Evolutionary conservation across 2,113 vertebrate genomes (phyloP).

Genomic region (Cercopithecus mona): DNA sequence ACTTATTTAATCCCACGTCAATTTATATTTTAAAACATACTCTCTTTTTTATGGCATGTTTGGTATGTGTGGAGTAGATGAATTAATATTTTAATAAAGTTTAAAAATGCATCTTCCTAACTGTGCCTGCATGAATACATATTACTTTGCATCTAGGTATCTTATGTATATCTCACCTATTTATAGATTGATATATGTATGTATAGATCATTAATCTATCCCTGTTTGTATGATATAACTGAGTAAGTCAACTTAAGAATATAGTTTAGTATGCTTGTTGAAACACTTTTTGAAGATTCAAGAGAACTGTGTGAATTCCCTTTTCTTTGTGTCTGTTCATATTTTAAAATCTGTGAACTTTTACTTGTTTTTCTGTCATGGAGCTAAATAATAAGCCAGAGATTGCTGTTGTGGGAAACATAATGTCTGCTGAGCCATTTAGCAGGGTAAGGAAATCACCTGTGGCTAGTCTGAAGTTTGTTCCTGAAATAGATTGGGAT

Average conservation of each 20-base stretch:
- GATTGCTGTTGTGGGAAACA: constrained; percentile 49
- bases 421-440: constrained; percentile 56
- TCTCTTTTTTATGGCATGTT: background rate
- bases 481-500: constrained; percentile 64
- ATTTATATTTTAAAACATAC: background rate
- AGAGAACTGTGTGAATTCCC: background rate
- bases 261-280: background rate
- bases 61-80: background rate
- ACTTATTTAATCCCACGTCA: background rate
- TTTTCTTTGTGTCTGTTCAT: constrained; percentile 37
- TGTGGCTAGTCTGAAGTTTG: constrained; percentile 72
- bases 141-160: background rate
- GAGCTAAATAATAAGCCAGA: constrained; percentile 60
- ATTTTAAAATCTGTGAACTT: constrained; percentile 50
- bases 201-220: background rate
- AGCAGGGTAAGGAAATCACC: constrained; percentile 67
- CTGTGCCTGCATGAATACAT: background rate
- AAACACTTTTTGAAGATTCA: background rate
- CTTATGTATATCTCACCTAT: background rate
- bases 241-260: background rate
- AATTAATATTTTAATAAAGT: background rate
- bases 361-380: constrained; percentile 51
- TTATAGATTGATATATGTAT: background rate
- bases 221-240: background rate
- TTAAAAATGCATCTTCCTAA: background rate